phyloP scores from a whole-genome alignment of 1,140 invertebrate species.

The Harlomillsia oculata region DNA sequence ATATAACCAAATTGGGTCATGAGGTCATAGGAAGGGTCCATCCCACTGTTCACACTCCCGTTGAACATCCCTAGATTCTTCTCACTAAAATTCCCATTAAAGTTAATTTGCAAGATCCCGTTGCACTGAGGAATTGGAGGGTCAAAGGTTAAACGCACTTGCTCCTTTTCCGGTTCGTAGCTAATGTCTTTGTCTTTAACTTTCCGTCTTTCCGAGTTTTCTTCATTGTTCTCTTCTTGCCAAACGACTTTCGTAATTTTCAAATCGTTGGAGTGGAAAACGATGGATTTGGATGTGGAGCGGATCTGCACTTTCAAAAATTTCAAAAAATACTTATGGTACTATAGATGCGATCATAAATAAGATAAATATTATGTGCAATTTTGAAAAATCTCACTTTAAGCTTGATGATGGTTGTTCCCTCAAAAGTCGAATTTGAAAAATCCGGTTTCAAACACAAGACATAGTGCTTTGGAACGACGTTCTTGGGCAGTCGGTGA shows the following conservation, averaged over 20 bases:
- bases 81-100: conserved; percentile 2
- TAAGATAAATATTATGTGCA: background rate
- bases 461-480: conserved; percentile 12
- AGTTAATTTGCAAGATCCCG: conserved; percentile 19
- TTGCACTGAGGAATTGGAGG: conserved; percentile 10
- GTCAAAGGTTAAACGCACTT: conserved; percentile 10
- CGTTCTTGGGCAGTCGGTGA: conserved; percentile 4
- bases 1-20: background rate
- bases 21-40: background rate
- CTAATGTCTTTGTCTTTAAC: background rate
- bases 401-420: conserved; percentile 3
- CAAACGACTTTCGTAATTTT: conserved; percentile 49
- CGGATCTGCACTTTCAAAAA: conserved; percentile 52
- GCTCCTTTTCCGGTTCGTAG: background rate
- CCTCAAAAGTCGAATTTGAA: conserved; percentile 12
- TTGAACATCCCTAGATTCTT: conserved; percentile 4
- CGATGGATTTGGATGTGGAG: conserved; percentile 55
- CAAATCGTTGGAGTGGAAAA: conserved; percentile 69
- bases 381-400: background rate
- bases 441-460: conserved; percentile 23
- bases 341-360: too few species aligned
- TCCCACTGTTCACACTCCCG: background rate
- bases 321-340: background rate
- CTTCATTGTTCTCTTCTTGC: conserved; percentile 24
- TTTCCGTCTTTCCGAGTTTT: conserved; percentile 11